These are phyloP conservation scores for Cavia aperea DNA, from an alignment of 2,113 vertebrate genomes.

Conservation along the genomic window DNA sequence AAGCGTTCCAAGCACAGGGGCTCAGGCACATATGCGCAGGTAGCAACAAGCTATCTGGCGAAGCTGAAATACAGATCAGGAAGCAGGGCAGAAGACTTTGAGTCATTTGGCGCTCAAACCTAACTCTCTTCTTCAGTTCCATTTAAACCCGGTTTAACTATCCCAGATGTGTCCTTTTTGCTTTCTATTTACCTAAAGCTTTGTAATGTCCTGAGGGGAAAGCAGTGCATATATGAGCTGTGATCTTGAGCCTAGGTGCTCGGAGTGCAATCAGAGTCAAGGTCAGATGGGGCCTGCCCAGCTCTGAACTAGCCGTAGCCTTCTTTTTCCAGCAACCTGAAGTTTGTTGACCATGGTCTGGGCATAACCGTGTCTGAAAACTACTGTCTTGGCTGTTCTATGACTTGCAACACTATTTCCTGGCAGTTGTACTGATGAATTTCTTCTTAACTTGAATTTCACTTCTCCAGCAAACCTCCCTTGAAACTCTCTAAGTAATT, in stretches of 20 bases:
- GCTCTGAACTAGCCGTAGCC: not conserved
- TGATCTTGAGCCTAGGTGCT: not conserved
- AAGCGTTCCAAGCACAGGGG: not conserved
- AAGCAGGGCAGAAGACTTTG: not conserved
- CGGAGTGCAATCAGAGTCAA: not conserved
- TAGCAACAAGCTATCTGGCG: not conserved
- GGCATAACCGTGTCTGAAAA: not conserved
- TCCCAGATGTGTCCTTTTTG: not conserved
- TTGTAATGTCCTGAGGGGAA: not conserved
- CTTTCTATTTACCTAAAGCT: not conserved
- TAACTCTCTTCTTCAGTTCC: not conserved
- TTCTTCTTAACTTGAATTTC: not conserved
- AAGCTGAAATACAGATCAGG: not conserved
- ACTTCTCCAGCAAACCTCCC: not conserved
- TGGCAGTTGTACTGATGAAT: not conserved
- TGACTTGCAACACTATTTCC: not conserved
- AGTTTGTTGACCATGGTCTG: fast-evolving
- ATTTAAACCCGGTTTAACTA: not conserved
- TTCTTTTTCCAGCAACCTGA: not conserved
- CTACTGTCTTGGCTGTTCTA: not conserved
- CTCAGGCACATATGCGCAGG: not conserved
- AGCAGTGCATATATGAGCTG: not conserved
- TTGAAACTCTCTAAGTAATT: fast-evolving
- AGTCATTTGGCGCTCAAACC: not conserved
- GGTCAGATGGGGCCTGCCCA: fast-evolving